A percentile compares a stretch with the other conserved stretches of the same genome.
Conservation (phyloP, 2,888 invertebrate species). For the Lepidocyrtinus sp. region DNA sequence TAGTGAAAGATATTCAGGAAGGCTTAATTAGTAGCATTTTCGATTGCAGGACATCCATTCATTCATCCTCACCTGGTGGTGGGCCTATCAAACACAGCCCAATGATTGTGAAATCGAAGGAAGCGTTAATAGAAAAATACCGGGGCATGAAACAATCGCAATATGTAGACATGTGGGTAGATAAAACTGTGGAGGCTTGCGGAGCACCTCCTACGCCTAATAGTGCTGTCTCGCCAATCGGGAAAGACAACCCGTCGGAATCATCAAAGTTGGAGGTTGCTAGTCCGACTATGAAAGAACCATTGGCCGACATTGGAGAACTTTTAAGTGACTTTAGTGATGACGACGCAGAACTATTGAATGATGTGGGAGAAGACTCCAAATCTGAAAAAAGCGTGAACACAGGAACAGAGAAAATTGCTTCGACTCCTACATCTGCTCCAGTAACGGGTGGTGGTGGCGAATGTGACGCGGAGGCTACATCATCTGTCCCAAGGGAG, state of each 20-base stretch:
- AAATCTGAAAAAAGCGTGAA: slow-evolving; percentile 52
- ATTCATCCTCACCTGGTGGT: slow-evolving; percentile 25
- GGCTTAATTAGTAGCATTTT: neutral
- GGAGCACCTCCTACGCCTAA: slow-evolving; percentile 25
- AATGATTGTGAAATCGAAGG: slow-evolving; percentile 67
- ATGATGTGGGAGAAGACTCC: slow-evolving; percentile 47
- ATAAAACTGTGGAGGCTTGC: slow-evolving; percentile 65
- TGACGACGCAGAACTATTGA: slow-evolving; percentile 67
- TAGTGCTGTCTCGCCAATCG: slow-evolving; percentile 26
- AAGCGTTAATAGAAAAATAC: slow-evolving; percentile 67
- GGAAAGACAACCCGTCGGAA: slow-evolving; percentile 24
- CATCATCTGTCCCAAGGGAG: slow-evolving; percentile 18
- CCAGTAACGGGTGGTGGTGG: neutral
- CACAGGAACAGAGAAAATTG: slow-evolving; percentile 16
- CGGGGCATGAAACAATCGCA: slow-evolving; percentile 66
- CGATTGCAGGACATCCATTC: slow-evolving; percentile 19
- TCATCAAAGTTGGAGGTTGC: slow-evolving; percentile 35
- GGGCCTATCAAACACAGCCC: slow-evolving; percentile 36
- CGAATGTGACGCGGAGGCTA: slow-evolving; percentile 32
- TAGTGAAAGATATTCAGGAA: neutral
- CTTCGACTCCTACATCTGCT: no score
- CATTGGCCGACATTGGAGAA: slow-evolving; percentile 47
- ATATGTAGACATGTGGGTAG: slow-evolving; percentile 69
- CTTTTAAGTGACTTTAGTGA: slow-evolving; percentile 70
- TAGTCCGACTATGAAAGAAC: slow-evolving; percentile 34